Conservation (phyloP, 2,797 vertebrate genomes). For the Bradypodion ventrale region DNA sequence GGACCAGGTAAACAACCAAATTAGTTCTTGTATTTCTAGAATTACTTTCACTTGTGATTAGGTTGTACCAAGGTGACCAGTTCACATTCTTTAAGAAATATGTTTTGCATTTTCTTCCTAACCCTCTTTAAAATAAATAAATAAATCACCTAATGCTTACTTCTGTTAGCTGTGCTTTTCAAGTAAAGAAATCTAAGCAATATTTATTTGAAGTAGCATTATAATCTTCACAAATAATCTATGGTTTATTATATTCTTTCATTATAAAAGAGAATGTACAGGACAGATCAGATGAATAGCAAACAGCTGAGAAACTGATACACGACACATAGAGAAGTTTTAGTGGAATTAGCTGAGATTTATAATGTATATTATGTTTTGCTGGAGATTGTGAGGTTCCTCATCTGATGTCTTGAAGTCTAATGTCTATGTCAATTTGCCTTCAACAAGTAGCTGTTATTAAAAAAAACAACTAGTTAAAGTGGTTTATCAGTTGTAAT, state of each 20-base stretch:
- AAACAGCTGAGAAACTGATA: background rate
- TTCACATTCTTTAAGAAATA: background rate
- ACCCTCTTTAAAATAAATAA: background rate
- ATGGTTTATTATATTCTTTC: background rate
- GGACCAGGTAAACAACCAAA: constrained; percentile 84
- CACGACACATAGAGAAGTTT: background rate
- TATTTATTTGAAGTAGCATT: constrained; percentile 1
- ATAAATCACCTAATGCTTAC: background rate
- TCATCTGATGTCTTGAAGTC: background rate
- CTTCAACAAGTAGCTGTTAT: background rate
- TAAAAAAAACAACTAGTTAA: background rate
- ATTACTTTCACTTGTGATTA: background rate
- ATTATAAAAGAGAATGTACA: background rate
- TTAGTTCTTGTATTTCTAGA: background rate
- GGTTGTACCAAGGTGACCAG: background rate
- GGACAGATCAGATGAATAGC: background rate
- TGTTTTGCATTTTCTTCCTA: background rate
- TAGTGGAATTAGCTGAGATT: background rate
- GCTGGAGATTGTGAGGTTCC: background rate
- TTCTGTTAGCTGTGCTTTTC: background rate
- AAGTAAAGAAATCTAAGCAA: background rate
- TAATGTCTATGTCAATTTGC: background rate
- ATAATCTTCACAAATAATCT: background rate
- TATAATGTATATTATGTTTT: background rate
- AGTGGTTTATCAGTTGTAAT: background rate